These are phyloP conservation scores for Remorina albescens DNA, from an alignment of 2,797 vertebrate species.

Conservation along the genomic window DNA sequence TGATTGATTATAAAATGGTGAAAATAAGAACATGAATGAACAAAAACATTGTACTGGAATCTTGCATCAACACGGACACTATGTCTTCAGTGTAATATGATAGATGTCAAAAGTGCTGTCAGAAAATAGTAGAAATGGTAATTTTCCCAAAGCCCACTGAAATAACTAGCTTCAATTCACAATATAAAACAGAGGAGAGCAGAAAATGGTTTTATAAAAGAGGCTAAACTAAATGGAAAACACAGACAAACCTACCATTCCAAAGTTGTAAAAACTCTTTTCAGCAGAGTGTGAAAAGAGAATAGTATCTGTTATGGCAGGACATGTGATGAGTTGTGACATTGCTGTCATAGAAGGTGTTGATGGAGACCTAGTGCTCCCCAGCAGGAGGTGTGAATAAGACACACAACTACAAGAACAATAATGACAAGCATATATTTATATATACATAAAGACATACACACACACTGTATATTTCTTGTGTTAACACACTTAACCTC, in stretches of 20 bases:
- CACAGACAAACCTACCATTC: slow-evolving; percentile 15
- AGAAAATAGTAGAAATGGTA: background rate
- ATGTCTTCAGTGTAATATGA: background rate
- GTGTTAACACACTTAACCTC: background rate
- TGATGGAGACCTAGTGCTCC: slow-evolving; percentile 34
- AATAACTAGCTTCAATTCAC: background rate
- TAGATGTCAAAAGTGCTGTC: background rate
- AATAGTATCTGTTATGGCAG: slow-evolving; percentile 54
- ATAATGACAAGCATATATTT: no score
- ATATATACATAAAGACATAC: no score
- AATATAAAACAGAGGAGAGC: background rate
- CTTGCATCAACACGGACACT: background rate
- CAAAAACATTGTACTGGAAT: background rate
- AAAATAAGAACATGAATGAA: background rate
- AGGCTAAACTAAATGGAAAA: slow-evolving; percentile 14
- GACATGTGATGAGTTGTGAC: slow-evolving; percentile 63
- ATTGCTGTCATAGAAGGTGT: slow-evolving; percentile 61
- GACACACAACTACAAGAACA: slow-evolving; percentile 49
- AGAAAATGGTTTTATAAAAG: background rate
- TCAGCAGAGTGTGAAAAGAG: slow-evolving; percentile 38
- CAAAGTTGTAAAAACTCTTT: slow-evolving; percentile 55
- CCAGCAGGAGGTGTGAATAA: slow-evolving; percentile 64
- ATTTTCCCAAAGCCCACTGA: no score
- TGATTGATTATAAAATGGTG: background rate
- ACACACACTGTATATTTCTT: no score